Percentiles rank a stretch among this genome's conserved stretches.
Conservation (phyloP, 2,797 vertebrate species). For the Simalia tracyae region DNA sequence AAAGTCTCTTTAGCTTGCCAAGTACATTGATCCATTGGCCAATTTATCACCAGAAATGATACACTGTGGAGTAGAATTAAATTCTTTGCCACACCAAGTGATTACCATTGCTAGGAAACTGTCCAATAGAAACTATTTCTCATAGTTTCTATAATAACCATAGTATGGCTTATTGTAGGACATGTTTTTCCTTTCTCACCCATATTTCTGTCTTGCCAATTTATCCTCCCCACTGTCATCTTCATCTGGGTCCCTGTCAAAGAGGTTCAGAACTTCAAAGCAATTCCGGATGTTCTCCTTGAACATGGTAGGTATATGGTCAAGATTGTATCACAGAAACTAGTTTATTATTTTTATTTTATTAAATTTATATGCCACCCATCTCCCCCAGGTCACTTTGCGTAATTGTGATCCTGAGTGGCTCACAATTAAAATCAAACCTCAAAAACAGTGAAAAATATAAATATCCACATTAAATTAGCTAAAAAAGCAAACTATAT, state of each 20-base stretch:
- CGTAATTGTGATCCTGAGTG: too few relatives aligned
- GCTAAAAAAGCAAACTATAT: too few relatives aligned
- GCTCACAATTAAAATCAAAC: too few relatives aligned
- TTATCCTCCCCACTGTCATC: background rate
- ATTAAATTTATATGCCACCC: too few relatives aligned
- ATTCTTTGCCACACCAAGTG: background rate
- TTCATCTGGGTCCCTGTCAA: background rate
- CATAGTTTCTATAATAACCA: background rate
- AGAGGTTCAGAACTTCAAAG: background rate
- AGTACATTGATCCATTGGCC: background rate
- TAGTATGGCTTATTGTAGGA: background rate
- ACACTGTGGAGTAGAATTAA: background rate
- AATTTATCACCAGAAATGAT: background rate
- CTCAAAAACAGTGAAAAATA: too few relatives aligned
- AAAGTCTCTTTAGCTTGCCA: background rate
- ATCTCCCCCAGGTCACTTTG: too few relatives aligned
- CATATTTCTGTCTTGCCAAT: background rate
- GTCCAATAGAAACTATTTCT: background rate
- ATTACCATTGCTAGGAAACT: background rate
- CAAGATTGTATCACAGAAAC: background rate
- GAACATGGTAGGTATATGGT: background rate
- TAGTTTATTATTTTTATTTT: too few relatives aligned
- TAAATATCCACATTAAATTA: too few relatives aligned
- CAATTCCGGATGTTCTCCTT: background rate
- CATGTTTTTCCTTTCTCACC: background rate